Evolutionary conservation across 2,888 invertebrate genomes (phyloP).

Genomic region (Cremastobaeus sp.): DNA sequence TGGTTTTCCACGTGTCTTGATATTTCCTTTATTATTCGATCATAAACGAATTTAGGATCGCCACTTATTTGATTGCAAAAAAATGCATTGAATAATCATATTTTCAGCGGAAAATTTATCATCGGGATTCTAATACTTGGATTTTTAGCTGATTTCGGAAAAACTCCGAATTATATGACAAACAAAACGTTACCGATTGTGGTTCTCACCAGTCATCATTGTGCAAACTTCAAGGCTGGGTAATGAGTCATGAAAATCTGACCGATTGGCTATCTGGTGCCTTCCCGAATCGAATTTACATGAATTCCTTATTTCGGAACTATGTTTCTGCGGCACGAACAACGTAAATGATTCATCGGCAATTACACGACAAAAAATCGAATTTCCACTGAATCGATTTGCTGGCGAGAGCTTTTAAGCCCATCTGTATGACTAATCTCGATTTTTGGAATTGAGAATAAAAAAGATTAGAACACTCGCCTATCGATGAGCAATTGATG

Average conservation of each 20-base stretch:
- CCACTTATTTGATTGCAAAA: too few relatives aligned
- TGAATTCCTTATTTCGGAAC: constrained; percentile 55
- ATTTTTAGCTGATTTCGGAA: too few relatives aligned
- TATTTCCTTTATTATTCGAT: too few relatives aligned
- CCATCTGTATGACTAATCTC: too few relatives aligned
- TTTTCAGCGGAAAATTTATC: too few relatives aligned
- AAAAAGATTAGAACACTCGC: not conserved
- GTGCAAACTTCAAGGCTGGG: constrained; percentile 54
- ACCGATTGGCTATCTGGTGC: constrained; percentile 56
- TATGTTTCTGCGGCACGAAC: constrained; percentile 33
- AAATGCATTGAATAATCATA: too few relatives aligned
- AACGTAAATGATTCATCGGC: constrained; percentile 45
- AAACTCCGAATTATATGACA: too few relatives aligned
- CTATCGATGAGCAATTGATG: not conserved
- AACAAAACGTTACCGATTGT: not conserved
- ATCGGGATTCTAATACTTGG: too few relatives aligned
- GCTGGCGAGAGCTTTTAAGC: not conserved
- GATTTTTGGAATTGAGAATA: not conserved
- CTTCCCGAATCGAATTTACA: constrained; percentile 61
- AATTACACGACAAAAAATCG: constrained; percentile 21
- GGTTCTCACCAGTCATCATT: constrained; percentile 48
- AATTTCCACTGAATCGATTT: constrained; percentile 5
- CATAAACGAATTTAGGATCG: too few relatives aligned
- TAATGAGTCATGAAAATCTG: constrained; percentile 69
- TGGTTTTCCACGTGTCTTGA: too few relatives aligned